Conservation (phyloP, 2,113 vertebrate species). For the Delphinus delphis region DNA sequence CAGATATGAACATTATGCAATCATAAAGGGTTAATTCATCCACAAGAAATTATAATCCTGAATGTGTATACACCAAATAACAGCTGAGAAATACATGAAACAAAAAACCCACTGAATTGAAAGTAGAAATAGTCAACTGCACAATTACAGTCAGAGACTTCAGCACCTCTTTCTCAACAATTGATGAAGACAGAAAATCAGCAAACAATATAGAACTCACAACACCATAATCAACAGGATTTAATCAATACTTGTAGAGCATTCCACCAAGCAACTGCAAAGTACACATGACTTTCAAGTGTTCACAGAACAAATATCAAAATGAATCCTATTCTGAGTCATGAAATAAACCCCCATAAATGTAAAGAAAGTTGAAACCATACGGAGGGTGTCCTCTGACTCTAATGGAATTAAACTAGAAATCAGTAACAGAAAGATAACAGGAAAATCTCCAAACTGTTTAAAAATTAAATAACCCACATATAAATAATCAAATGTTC, state of each 20-base stretch:
- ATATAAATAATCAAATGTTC: background rate
- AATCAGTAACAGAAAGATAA: background rate
- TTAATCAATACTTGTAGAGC: background rate
- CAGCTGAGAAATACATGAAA: background rate
- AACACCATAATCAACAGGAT: background rate
- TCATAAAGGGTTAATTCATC: too few species aligned
- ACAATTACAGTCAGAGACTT: background rate
- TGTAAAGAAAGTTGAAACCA: background rate
- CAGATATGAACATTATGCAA: background rate
- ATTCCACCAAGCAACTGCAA: background rate
- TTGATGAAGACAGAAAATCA: background rate
- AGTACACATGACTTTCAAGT: background rate
- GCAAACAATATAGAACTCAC: background rate
- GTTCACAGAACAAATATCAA: background rate
- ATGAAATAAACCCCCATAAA: background rate
- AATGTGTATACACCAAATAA: background rate
- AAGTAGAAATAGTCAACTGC: background rate
- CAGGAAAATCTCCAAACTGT: background rate
- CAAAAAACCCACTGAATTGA: background rate
- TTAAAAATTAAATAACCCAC: background rate
- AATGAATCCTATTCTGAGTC: background rate
- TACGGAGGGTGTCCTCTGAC: background rate
- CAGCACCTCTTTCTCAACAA: background rate
- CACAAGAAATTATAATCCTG: background rate
- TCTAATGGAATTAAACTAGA: background rate